Evolutionary conservation across 2,888 invertebrate species (phyloP).

Genomic region (Agrenia bidenticulata): DNA sequence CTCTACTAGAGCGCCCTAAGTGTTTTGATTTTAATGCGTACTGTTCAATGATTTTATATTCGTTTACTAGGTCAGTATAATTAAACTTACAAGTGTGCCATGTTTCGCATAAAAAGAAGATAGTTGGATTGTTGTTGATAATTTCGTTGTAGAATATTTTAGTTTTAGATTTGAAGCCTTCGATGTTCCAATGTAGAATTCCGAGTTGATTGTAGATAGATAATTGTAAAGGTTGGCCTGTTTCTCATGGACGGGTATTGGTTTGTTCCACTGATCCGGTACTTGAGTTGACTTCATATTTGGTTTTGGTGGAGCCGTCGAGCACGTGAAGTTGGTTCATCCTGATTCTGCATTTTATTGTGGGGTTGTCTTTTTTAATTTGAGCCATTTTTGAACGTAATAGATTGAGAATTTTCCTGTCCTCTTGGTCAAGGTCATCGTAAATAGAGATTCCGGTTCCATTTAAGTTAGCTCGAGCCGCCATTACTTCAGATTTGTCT

Average conservation of each 20-base stretch:
- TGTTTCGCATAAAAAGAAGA: background rate
- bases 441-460: background rate
- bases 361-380: too few species aligned
- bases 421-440: background rate
- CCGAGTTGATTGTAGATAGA: background rate
- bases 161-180: background rate
- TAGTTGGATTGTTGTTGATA: background rate
- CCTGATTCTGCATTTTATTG: too few species aligned
- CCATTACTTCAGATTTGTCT: background rate
- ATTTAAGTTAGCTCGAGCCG: too few species aligned
- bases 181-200: slow-evolving; percentile 1
- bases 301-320: too few species aligned
- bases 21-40: background rate
- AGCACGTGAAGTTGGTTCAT: too few species aligned
- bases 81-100: background rate
- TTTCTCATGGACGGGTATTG: too few species aligned
- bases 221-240: too few species aligned
- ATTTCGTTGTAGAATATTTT: background rate
- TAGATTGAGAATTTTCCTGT: too few species aligned
- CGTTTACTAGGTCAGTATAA: background rate
- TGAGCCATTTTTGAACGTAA: too few species aligned
- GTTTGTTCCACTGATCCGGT: too few species aligned
- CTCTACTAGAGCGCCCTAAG: background rate
- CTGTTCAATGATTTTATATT: background rate
- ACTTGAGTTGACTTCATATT: too few species aligned